Base-by-base conservation (phyloP, 2,113 vertebrate genomes). In the Solea solea region DNA sequence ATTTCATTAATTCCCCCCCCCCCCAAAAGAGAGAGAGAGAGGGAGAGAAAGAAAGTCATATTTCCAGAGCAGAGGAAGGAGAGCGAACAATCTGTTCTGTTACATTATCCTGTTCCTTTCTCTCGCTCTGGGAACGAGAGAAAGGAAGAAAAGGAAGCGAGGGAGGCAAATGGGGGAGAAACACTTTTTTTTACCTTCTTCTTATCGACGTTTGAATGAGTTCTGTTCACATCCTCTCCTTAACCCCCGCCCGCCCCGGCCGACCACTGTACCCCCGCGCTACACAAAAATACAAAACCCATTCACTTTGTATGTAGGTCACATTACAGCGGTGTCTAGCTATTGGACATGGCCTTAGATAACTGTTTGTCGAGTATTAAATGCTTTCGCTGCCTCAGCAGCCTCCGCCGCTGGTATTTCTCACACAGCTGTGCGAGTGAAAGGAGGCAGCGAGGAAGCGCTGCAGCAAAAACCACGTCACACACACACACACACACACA, bases 331-430 rank as follows among this genome's bases (percentile, higher is more conserved):
- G 91, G 94, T 91, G 95, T 94, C 95, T 95, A 93, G 94, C 95
- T 95, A 96, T 96, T 96, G 97, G 96, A 94, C 95, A 95, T 93
- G 91, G 95, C 96, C 95, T 96, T 93, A 94, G 96, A 96, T 97
- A 96, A 96, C 95, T 97, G 95, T 98, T 97, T 97, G 97, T 96
- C 91, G 94, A 95, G 96, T 96, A 96, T 95, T 96, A 96, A 97
- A 97, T 95, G 94, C 94, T 96, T 98, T 95, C 95, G 97, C 97
- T 98, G 97, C 92, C 96, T 97, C 97, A 98, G 97, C 97, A 97
- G 93, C 93, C 94, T 95, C 94, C 94, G 94, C 93, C 93, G 93
- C 95, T 95, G 96, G 96, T 96, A 96, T 97, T 98, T 97, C 96
- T 98, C 96, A 96, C 97, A 97, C 96, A 96, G 96, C 95, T 95